These are phyloP conservation scores for Liparis tanakae DNA, from an alignment of 2,797 vertebrate genomes.

Conservation along the genomic window DNA sequence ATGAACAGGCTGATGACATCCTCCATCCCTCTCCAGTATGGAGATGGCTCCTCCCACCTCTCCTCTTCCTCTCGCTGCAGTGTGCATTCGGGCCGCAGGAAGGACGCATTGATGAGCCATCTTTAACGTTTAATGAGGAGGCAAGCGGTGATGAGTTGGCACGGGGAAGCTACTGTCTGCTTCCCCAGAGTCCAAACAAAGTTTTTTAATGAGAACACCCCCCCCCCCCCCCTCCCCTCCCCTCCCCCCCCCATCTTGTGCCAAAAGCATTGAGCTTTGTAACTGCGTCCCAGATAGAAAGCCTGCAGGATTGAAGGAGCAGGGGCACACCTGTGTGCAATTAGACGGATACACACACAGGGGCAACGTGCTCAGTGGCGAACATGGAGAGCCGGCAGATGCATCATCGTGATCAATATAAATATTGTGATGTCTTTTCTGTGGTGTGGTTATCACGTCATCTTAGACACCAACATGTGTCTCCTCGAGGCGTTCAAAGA, in stretches of 20 bases:
- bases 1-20: conserved; percentile 59
- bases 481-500: background rate
- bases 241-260: conserved; percentile 67
- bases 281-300: conserved; percentile 67
- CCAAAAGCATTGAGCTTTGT: conserved; percentile 70
- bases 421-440: background rate
- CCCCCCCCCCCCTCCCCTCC: conserved; percentile 59
- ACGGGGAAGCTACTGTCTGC: conserved; percentile 65
- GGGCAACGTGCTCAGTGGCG: background rate
- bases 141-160: conserved; percentile 76
- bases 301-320: conserved; percentile 22
- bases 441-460: background rate
- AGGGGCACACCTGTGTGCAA: conserved; percentile 42
- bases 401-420: background rate
- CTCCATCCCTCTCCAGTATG: conserved; percentile 51
- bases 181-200: conserved; percentile 72
- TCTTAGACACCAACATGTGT: background rate
- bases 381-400: background rate
- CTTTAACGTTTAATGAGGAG: conserved; percentile 82
- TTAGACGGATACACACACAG: conserved; percentile 19
- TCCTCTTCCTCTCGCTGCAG: conserved; percentile 63
- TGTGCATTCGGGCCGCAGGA: conserved; percentile 60
- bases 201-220: conserved; percentile 82
- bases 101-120: conserved; percentile 73
- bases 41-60: conserved; percentile 62